Percentiles rank a stretch among this genome's conserved stretches.
phyloP scores from a whole-genome alignment of 2,888 invertebrate genomes.

The Orthosia gothica region DNA sequence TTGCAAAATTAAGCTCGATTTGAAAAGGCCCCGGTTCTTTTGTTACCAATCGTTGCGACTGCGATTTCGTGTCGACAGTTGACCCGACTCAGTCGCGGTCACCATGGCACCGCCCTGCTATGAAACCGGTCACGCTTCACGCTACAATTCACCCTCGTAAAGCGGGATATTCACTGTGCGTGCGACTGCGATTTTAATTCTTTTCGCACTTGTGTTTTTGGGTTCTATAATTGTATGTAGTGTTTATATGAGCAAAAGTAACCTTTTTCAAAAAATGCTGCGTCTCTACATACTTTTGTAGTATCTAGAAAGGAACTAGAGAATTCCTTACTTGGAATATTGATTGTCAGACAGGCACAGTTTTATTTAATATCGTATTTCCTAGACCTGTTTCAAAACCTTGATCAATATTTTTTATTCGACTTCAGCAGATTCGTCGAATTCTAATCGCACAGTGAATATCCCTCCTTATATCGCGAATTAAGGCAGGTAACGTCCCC shows the following conservation, averaged over 20 bases:
- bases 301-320: too few relatives aligned
- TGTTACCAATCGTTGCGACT: constrained; percentile 9
- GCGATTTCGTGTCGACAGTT: constrained; percentile 18
- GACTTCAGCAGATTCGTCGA: neutral
- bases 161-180: constrained; percentile 57
- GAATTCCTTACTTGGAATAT: neutral
- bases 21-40: constrained; percentile 3
- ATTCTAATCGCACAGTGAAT: constrained; percentile 59
- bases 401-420: neutral
- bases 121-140: constrained; percentile 65
- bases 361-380: neutral
- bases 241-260: neutral
- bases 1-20: constrained; percentile 16
- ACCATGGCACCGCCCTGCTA: constrained; percentile 69
- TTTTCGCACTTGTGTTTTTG: neutral
- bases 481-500: constrained; percentile 75
- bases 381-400: neutral
- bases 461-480: constrained; percentile 67
- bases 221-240: neutral
- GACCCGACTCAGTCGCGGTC: constrained; percentile 60
- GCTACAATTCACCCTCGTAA: constrained; percentile 68
- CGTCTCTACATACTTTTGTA: too few relatives aligned
- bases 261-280: neutral
- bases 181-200: constrained; percentile 32
- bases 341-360: neutral